Evolutionary conservation across 2,888 invertebrate genomes (phyloP).

Genomic region (Diaphora mendica): DNA sequence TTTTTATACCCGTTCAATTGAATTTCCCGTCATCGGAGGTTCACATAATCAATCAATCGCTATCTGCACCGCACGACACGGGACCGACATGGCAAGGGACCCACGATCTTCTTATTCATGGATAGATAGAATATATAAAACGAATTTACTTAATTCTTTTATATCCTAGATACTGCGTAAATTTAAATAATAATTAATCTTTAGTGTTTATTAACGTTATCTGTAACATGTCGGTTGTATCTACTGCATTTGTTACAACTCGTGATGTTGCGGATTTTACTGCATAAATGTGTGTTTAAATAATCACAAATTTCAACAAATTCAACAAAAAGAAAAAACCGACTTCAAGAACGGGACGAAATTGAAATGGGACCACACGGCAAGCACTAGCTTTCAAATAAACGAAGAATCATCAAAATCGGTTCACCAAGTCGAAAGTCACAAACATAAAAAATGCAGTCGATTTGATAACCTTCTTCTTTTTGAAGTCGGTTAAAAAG

Average conservation of each 20-base stretch:
- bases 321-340: too few species aligned
- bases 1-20: constrained; percentile 39
- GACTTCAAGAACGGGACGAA: too few species aligned
- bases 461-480: too few species aligned
- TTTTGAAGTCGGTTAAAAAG: too few species aligned
- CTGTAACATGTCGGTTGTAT: not conserved
- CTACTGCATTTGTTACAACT: not conserved
- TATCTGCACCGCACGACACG: constrained; percentile 46
- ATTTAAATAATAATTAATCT: not conserved
- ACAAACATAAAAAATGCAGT: too few species aligned
- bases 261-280: not conserved
- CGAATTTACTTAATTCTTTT: not conserved
- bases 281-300: not conserved
- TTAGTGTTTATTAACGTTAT: not conserved
- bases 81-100: constrained; percentile 33
- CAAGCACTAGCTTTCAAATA: too few species aligned
- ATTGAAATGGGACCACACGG: too few species aligned
- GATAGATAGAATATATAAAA: not conserved
- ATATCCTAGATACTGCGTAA: not conserved
- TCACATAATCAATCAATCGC: constrained; percentile 53
- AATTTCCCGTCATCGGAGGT: constrained; percentile 30
- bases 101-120: constrained; percentile 23
- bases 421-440: too few species aligned
- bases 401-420: too few species aligned
- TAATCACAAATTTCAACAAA: too few species aligned